Evolutionary conservation across 2,888 invertebrate genomes (phyloP).

Genomic region (Eumacrocentrus americanus): DNA sequence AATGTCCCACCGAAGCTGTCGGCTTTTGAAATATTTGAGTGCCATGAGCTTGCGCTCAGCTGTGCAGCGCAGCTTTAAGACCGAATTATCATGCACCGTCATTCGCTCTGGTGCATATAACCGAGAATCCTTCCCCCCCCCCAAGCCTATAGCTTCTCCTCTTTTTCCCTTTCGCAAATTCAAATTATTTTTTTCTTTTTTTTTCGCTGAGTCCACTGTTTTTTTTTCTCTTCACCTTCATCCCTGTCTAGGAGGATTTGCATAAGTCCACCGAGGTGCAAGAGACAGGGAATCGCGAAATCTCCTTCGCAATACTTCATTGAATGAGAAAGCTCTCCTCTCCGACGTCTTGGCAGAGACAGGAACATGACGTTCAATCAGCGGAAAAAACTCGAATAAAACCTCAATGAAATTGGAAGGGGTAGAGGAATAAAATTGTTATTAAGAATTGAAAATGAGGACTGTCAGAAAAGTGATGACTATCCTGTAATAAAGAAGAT

Average conservation of each 20-base stretch:
- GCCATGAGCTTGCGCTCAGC: conserved; percentile 22
- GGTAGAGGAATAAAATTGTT: too few species aligned
- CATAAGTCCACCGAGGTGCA: conserved; percentile 33
- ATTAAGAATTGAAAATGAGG: too few species aligned
- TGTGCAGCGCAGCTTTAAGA: conserved; percentile 33
- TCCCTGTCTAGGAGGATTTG: conserved; percentile 26
- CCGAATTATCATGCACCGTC: conserved; percentile 34
- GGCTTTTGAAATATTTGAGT: conserved; percentile 31
- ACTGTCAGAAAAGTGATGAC: too few species aligned
- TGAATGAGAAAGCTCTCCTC: conserved; percentile 20
- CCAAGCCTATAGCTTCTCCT: too few species aligned
- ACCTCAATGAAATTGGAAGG: not conserved
- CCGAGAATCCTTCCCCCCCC: conserved; percentile 14
- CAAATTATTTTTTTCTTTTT: conserved; percentile 22
- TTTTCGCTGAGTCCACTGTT: conserved; percentile 9
- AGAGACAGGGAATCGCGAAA: conserved; percentile 26
- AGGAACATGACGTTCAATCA: conserved; percentile 10
- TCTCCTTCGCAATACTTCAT: conserved; percentile 20
- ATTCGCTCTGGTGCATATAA: conserved; percentile 24
- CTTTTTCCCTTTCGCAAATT: conserved; percentile 28
- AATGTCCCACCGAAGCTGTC: conserved; percentile 32
- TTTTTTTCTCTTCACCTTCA: conserved; percentile 12
- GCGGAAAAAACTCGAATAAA: conserved; percentile 5
- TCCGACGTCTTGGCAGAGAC: not conserved
- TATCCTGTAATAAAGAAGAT: too few species aligned